These are phyloP conservation scores for Tympanoctomys barrerae DNA, from an alignment of 2,797 vertebrate genomes.

Conservation along the genomic window DNA sequence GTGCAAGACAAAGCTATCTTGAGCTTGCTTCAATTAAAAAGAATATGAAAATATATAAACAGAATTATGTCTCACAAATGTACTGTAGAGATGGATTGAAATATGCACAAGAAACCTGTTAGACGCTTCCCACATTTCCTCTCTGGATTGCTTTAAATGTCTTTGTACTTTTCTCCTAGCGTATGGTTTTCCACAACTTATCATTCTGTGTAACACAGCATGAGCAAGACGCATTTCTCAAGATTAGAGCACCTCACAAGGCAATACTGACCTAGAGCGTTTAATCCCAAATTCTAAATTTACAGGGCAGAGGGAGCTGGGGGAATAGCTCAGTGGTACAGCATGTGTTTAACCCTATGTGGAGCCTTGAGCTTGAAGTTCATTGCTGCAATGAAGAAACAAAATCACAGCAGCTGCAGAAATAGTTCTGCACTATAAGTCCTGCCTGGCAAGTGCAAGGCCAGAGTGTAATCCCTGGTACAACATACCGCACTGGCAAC, in stretches of 20 bases:
- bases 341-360: neutral
- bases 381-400: neutral
- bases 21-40: conserved; percentile 42
- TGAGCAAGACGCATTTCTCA: neutral
- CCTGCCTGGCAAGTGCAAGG: too few species aligned
- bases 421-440: too few species aligned
- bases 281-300: neutral
- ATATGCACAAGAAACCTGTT: neutral
- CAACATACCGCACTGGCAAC: too few species aligned
- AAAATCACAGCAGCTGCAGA: neutral
- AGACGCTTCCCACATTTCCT: neutral
- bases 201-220: neutral
- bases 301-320: neutral
- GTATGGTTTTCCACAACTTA: neutral
- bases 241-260: neutral
- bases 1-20: conserved; percentile 32
- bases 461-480: too few species aligned
- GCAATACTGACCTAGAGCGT: neutral
- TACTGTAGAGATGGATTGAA: neutral
- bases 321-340: neutral
- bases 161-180: neutral
- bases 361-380: neutral
- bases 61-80: neutral
- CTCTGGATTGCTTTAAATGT: neutral
- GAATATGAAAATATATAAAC: neutral